Evolutionary conservation across 1,140 invertebrate genomes (phyloP), one percentile per base, ranked within the genome.

Genomic region (Eupristina koningsbergeri): DNA sequence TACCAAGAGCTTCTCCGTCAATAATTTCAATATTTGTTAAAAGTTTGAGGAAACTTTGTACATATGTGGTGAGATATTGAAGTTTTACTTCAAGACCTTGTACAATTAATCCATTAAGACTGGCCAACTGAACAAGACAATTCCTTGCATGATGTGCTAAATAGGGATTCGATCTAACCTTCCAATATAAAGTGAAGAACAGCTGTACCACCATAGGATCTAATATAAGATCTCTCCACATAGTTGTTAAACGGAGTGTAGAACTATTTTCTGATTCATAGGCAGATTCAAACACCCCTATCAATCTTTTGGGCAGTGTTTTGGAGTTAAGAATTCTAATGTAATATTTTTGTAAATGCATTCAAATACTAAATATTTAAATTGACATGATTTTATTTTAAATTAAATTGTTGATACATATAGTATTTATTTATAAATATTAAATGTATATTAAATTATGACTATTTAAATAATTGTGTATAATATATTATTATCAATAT

Each of bases 161-260:
- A 64, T 96, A 94, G 19, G 95, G 94, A 88, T 96, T 94, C 45
- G 94, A 93, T 63, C 97, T 93, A 17, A 97, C 94, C 93, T 97
- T 96, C 94, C 95, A 95, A 90, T 97, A 96, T 76, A 97, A 93
- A 92, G 96, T 95, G 89, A 97, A 98, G 91, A 98, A 96, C 50
- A 98, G 89, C 63, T 96, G 93, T 76, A 97, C 89, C 17, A 98
- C 92, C 82, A 94, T 93, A 39, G 95, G 94, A 88, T 97, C 94
- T 67, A 97, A 92, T 80, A 98, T 95, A 15, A 96, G 94, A 83
- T 97, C 95, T 86, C 93, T 93, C 97, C 97, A 98, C 39, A 93
- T 89, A 11, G 91, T 85, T 77, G 91, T 93, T 71, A 96, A 91
- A 78, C 94, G 92, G 74, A 97, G 90, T 15, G 94, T 92, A 58